Percentiles rank a stretch among this genome's conserved stretches.
Evolutionary conservation across 2,797 vertebrate species (phyloP).

Genomic region (Syndactyla subalaris): DNA sequence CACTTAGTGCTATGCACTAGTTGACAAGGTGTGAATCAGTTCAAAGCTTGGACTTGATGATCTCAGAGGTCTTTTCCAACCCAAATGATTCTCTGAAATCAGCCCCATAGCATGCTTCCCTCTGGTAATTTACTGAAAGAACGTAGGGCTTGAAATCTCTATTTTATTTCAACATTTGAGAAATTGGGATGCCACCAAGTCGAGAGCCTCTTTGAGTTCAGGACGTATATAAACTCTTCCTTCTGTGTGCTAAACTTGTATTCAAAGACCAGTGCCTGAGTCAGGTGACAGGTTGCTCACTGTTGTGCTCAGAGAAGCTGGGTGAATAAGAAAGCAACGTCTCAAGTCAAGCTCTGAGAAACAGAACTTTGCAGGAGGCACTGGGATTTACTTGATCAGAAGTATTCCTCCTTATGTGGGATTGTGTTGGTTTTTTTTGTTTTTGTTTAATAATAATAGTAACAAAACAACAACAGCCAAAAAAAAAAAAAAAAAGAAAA

Average conservation of each 20-base stretch:
- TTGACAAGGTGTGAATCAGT: neutral
- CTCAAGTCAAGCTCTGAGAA: neutral
- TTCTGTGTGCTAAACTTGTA: neutral
- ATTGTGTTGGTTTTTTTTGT: fast-evolving
- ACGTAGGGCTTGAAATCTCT: neutral
- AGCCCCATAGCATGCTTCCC: neutral
- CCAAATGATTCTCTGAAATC: neutral
- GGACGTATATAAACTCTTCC: neutral
- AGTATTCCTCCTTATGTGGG: neutral
- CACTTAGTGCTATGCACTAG: neutral
- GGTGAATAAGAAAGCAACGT: neutral
- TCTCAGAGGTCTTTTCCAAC: neutral
- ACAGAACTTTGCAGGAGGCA: neutral
- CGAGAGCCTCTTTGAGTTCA: neutral
- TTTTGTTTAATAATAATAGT: neutral
- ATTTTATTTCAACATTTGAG: neutral
- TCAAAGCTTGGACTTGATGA: neutral
- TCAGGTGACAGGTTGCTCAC: neutral
- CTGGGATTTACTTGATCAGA: neutral
- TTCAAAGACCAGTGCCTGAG: neutral
- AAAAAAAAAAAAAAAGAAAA: no score
- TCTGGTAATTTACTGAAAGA: neutral
- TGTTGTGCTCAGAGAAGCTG: neutral
- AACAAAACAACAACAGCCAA: neutral
- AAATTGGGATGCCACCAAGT: neutral